Conservation (phyloP, 2,113 vertebrate species). For the Vulpes vulpes region DNA sequence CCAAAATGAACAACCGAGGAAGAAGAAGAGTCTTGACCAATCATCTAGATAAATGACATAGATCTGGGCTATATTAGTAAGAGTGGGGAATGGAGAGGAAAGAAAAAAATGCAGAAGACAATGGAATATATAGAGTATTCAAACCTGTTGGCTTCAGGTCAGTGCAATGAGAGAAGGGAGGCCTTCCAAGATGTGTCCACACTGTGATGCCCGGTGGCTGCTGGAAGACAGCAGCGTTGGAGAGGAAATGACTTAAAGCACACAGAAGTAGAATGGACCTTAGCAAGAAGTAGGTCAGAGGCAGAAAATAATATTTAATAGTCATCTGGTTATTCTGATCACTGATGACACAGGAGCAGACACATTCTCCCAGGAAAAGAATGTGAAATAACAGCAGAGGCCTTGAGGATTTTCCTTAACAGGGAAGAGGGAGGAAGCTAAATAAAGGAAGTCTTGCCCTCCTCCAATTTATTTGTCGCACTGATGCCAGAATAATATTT, state of each 20-base stretch:
- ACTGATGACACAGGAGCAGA: not conserved
- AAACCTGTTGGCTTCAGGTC: not conserved
- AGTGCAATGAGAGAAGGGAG: not conserved
- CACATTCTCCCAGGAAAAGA: conserved; percentile 13
- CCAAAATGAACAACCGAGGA: not conserved
- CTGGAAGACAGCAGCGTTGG: not conserved
- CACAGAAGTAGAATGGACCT: not conserved
- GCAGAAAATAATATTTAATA: conserved; percentile 13
- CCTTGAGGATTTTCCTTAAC: conserved; percentile 44
- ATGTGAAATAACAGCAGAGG: not conserved
- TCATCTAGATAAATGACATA: not conserved
- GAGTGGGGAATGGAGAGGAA: not conserved
- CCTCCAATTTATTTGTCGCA: conserved; percentile 56
- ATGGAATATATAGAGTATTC: not conserved
- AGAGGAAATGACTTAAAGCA: not conserved
- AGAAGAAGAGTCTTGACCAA: not conserved
- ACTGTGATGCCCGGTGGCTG: not conserved
- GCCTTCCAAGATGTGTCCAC: not conserved
- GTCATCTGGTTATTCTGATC: not conserved
- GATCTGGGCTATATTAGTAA: not conserved
- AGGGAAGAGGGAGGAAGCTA: conserved; percentile 11
- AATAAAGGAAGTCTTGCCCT: conserved; percentile 44
- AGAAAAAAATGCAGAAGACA: not conserved
- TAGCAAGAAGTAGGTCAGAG: not conserved
- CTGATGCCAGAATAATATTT: conserved; percentile 71